Conservation (phyloP, 2,113 vertebrate genomes). For the Beaufortia kweichowensis region DNA sequence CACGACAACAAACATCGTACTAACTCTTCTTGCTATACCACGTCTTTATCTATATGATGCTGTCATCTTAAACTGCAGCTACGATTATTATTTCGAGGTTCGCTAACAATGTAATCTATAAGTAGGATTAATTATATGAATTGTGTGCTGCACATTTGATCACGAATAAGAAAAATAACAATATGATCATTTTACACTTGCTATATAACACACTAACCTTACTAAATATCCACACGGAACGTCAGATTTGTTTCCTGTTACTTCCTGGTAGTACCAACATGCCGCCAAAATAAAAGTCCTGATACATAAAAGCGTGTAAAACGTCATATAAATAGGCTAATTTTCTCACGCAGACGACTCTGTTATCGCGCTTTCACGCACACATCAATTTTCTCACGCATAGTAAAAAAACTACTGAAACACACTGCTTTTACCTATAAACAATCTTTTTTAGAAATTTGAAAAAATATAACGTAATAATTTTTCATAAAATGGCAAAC, state of each 20-base stretch:
- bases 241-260: slow-evolving; percentile 3
- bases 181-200: not conserved
- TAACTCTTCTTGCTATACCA: no score
- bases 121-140: not conserved
- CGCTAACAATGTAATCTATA: not conserved
- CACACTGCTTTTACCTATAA: no score
- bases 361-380: no score
- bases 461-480: no score
- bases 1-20: no score
- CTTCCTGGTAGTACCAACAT: slow-evolving; percentile 25
- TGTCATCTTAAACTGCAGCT: not conserved
- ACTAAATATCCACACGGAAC: not conserved
- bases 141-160: not conserved
- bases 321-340: no score
- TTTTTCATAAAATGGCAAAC: no score
- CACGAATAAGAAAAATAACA: not conserved
- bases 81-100: not conserved
- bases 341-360: no score
- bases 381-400: no score
- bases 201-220: slow-evolving; percentile 26
- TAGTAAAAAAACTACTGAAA: no score
- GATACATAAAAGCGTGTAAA: not conserved
- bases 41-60: no score
- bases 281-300: slow-evolving; percentile 46
- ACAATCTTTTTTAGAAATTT: no score